These are phyloP conservation scores for Axis porcinus DNA, from an alignment of 2,113 vertebrate genomes.

Conservation along the genomic window DNA sequence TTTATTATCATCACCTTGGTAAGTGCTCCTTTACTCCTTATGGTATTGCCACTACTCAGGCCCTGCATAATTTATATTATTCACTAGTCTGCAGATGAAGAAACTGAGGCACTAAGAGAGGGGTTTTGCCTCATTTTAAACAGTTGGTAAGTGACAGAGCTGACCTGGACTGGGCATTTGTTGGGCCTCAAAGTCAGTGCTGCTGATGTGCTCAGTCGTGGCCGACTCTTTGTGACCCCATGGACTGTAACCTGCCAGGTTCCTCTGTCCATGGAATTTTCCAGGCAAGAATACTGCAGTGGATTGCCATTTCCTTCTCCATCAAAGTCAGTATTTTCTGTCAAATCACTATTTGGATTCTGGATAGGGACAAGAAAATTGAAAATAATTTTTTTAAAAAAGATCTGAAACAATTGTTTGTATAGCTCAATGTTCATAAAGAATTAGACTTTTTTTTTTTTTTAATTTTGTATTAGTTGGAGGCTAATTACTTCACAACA, in stretches of 20 bases:
- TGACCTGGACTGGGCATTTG: background rate
- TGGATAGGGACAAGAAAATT: background rate
- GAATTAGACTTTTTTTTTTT: background rate
- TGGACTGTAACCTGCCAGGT: background rate
- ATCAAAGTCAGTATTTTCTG: background rate
- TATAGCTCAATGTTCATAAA: background rate
- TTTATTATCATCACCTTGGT: background rate
- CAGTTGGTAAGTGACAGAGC: background rate
- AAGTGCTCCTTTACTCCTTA: background rate
- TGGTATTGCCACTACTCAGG: background rate
- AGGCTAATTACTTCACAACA: too few species aligned
- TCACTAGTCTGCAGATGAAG: background rate
- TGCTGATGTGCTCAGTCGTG: background rate
- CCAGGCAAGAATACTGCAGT: background rate
- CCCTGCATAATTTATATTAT: background rate
- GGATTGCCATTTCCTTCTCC: background rate
- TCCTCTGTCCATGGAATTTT: background rate
- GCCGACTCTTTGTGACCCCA: rapidly evolving
- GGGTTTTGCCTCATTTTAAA: background rate
- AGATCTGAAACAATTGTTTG: background rate
- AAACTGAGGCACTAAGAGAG: background rate
- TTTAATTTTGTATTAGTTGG: too few species aligned
- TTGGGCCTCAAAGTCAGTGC: background rate
- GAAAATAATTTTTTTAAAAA: background rate
- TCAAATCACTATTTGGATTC: background rate